Percentiles rank a stretch among this genome's conserved stretches.
phyloP scores from a whole-genome alignment of 1,140 invertebrate species.

The Ptiloglossa arizonensis region DNA sequence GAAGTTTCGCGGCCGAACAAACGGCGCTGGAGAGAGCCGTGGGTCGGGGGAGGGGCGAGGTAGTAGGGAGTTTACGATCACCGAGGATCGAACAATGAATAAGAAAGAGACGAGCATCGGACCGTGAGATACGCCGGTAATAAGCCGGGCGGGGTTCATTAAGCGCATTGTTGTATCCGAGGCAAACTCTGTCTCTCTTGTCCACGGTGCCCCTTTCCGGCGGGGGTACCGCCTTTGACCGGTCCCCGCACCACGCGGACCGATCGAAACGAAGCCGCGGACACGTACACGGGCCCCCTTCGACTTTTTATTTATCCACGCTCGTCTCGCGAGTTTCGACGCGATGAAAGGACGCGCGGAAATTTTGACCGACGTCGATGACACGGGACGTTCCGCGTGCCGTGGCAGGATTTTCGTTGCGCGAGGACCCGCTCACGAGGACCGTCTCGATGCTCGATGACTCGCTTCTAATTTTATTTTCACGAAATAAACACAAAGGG shows the following conservation, averaged over 20 bases:
- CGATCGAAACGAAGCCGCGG: constrained; percentile 54
- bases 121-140: constrained; percentile 75
- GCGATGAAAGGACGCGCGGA: constrained; percentile 19
- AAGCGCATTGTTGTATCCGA: constrained; percentile 75
- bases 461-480: too few relatives aligned
- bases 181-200: constrained; percentile 38
- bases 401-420: too few relatives aligned
- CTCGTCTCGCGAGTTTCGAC: constrained; percentile 16
- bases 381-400: neutral
- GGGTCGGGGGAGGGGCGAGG: too few relatives aligned
- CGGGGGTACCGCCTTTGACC: constrained; percentile 60
- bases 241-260: constrained; percentile 58
- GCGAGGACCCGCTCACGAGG: too few relatives aligned
- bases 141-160: constrained; percentile 77
- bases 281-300: constrained; percentile 23
- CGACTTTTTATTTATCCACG: constrained; percentile 35
- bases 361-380: neutral
- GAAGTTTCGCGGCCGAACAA: constrained; percentile 25
- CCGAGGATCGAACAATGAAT: constrained; percentile 73
- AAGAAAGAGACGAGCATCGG: constrained; percentile 59
- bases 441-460: too few relatives aligned
- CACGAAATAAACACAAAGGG: too few relatives aligned
- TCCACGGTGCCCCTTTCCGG: constrained; percentile 9
- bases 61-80: constrained; percentile 71
- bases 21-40: too few relatives aligned